These are phyloP conservation scores for Mythimna impura DNA, from an alignment of 2,888 invertebrate genomes.

Conservation along the genomic window DNA sequence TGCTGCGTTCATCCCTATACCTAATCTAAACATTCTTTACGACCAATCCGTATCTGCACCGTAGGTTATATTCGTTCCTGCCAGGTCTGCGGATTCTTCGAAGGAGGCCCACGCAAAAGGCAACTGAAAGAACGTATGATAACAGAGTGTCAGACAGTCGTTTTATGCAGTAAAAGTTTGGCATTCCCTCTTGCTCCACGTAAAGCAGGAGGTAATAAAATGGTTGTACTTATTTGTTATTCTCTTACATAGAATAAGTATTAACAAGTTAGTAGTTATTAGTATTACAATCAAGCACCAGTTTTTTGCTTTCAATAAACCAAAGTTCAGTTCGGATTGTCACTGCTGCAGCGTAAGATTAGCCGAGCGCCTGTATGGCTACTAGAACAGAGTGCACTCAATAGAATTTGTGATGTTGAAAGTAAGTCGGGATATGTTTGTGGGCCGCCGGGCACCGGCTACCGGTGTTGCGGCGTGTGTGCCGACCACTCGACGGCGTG, in stretches of 20 bases:
- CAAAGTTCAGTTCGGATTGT: too few species aligned
- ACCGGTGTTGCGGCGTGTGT: constrained; percentile 87
- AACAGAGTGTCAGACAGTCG: too few species aligned
- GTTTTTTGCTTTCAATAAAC: not conserved
- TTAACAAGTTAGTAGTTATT: too few species aligned
- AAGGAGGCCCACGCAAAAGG: too few species aligned
- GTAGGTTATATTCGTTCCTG: not conserved
- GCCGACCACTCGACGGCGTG: constrained; percentile 81
- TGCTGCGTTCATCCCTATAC: too few species aligned
- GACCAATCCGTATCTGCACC: not conserved
- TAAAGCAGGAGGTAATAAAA: too few species aligned
- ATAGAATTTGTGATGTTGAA: constrained; percentile 81
- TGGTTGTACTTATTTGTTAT: too few species aligned
- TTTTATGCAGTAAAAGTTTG: too few species aligned
- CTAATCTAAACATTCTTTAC: too few species aligned
- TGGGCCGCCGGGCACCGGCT: constrained; percentile 81
- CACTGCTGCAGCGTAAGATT: constrained; percentile 23
- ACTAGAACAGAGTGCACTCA: constrained; percentile 69
- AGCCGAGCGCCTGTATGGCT: constrained; percentile 24
- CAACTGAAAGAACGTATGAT: too few species aligned
- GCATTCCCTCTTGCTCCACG: too few species aligned
- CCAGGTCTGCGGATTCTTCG: too few species aligned
- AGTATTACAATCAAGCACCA: not conserved
- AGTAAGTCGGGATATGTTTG: constrained; percentile 84
- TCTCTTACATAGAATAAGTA: not conserved